These are phyloP conservation scores for Rhopalosiphum padi DNA, from an alignment of 1,140 invertebrate genomes.

Conservation along the genomic window DNA sequence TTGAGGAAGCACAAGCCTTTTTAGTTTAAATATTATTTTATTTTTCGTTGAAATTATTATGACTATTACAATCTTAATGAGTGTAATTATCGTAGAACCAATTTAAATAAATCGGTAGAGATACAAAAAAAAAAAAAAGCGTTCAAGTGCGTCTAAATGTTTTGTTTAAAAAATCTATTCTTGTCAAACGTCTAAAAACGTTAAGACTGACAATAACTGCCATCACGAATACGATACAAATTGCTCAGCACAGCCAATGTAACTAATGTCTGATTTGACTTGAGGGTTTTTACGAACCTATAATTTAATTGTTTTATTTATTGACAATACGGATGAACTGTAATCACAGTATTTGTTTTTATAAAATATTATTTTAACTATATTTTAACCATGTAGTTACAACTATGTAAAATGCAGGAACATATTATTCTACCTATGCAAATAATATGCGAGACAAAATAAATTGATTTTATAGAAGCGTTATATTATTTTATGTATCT, in stretches of 20 bases:
- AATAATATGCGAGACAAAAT: background rate
- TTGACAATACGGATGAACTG: no score
- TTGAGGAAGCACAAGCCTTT: background rate
- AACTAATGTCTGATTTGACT: background rate
- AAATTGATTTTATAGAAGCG: background rate
- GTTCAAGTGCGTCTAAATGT: background rate
- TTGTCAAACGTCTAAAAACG: background rate
- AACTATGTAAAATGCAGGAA: background rate
- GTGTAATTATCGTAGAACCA: background rate
- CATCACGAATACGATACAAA: background rate
- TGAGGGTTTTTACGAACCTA: background rate
- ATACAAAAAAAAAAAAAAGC: background rate
- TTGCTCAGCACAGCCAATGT: background rate
- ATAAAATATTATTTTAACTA: background rate
- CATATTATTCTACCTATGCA: background rate
- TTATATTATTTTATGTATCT: no score
- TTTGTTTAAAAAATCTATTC: background rate
- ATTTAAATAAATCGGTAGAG: background rate
- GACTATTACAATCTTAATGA: background rate
- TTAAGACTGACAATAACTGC: background rate
- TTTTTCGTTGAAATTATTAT: background rate
- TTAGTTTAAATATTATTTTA: background rate
- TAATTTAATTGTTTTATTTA: background rate
- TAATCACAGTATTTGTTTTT: background rate
- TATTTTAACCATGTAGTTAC: background rate